Conservation (phyloP, 2,797 vertebrate species). For the Sebastes steindachneri region DNA sequence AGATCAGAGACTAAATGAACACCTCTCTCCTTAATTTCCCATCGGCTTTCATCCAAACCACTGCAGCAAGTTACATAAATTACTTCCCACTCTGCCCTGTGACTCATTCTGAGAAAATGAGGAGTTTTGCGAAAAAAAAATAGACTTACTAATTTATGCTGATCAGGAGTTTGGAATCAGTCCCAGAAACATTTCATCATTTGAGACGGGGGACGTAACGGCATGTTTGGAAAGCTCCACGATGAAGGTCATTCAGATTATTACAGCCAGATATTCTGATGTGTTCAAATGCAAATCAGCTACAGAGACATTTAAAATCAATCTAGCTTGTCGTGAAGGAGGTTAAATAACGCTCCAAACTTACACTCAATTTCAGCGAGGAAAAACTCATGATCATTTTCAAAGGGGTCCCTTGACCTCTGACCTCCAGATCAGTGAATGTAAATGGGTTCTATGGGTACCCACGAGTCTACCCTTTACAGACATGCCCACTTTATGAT, state of each 20-base stretch:
- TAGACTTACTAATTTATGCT: background rate
- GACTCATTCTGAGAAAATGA: constrained; percentile 36
- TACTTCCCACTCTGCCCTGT: constrained; percentile 2
- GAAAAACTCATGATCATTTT: too few relatives aligned
- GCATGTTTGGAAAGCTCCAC: too few relatives aligned
- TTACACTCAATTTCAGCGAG: too few relatives aligned
- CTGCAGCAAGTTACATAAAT: constrained; percentile 58
- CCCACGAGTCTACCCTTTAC: too few relatives aligned
- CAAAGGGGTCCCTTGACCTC: too few relatives aligned
- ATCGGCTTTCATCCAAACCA: constrained; percentile 17
- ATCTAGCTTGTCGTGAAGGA: too few relatives aligned
- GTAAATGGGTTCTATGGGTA: too few relatives aligned
- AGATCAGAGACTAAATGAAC: background rate
- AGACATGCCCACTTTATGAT: too few relatives aligned
- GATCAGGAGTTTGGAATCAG: constrained; percentile 2
- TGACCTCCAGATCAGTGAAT: too few relatives aligned
- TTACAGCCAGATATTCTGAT: background rate
- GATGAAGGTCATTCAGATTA: background rate
- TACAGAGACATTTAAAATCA: too few relatives aligned
- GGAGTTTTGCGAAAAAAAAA: background rate
- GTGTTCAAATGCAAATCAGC: background rate
- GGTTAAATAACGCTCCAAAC: too few relatives aligned
- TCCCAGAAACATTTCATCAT: background rate
- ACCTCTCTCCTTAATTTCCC: constrained; percentile 24
- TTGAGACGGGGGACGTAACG: background rate